Evolutionary conservation across 2,888 invertebrate species (phyloP).

Genomic region (Hyalella azteca): DNA sequence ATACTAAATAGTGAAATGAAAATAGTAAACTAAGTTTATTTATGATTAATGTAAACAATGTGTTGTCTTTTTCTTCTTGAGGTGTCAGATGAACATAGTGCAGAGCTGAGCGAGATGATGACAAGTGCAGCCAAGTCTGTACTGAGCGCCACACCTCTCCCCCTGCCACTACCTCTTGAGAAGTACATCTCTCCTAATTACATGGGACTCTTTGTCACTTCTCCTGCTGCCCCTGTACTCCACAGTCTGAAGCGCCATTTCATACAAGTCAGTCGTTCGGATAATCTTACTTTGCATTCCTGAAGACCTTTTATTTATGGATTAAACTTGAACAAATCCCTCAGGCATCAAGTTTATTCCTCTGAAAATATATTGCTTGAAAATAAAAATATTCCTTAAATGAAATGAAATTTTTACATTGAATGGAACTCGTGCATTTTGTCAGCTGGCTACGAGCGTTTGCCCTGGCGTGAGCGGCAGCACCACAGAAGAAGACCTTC

Average conservation of each 20-base stretch:
- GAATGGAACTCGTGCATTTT: neutral
- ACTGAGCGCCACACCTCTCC: neutral
- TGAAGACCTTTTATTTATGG: too few relatives aligned
- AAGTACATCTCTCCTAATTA: conserved; percentile 86
- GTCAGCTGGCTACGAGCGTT: conserved; percentile 1
- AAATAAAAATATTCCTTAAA: too few relatives aligned
- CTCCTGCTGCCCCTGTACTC: conserved; percentile 80
- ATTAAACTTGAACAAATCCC: too few relatives aligned
- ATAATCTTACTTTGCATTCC: too few relatives aligned
- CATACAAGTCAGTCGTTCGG: conserved; percentile 6
- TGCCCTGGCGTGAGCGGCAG: conserved; percentile 15
- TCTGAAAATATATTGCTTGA: too few relatives aligned
- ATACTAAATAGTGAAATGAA: too few relatives aligned
- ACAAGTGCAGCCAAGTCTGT: neutral
- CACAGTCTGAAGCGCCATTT: conserved; percentile 75
- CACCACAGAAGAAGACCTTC: conserved; percentile 72
- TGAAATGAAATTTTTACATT: too few relatives aligned
- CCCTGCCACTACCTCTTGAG: conserved; percentile 68
- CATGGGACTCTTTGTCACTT: conserved; percentile 87
- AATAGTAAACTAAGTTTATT: too few relatives aligned
- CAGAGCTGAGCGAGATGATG: conserved; percentile 8
- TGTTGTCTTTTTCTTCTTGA: too few relatives aligned
- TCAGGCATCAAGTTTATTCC: too few relatives aligned
- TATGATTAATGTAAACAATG: too few relatives aligned
- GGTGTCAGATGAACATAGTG: conserved; percentile 19